Evolutionary conservation across 2,888 invertebrate species (phyloP).

Genomic region (Steinernema hermaphroditum): DNA sequence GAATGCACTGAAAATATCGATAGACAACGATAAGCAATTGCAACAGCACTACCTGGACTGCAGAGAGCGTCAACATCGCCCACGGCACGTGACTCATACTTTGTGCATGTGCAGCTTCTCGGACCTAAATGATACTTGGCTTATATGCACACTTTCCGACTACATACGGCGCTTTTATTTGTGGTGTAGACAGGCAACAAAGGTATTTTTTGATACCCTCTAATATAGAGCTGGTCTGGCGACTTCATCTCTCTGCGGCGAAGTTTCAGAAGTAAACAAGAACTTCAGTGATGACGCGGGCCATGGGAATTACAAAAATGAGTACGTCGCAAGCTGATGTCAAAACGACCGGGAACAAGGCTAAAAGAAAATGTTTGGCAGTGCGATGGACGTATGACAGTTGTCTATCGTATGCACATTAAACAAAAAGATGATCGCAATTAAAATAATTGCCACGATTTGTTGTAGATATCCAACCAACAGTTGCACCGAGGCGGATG

Average conservation of each 20-base stretch:
- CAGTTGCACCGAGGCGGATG: neutral
- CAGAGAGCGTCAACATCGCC: constrained; percentile 23
- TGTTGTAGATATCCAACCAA: neutral
- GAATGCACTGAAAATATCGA: too few species aligned
- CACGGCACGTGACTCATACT: constrained; percentile 2
- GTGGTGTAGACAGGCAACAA: neutral
- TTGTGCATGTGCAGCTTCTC: neutral
- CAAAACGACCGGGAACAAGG: neutral
- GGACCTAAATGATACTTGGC: neutral
- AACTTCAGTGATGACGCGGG: neutral
- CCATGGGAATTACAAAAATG: constrained; percentile 20
- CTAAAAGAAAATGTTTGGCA: neutral
- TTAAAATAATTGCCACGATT: constrained; percentile 12
- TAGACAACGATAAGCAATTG: too few species aligned
- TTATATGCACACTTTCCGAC: too few species aligned
- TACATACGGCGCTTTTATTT: neutral
- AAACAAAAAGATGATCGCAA: constrained; percentile 31
- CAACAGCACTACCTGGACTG: neutral
- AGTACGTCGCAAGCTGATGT: neutral
- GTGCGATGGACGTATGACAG: neutral
- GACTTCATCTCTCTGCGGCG: neutral
- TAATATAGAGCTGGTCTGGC: neutral
- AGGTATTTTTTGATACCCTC: neutral
- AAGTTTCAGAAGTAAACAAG: neutral
- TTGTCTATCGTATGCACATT: constrained; percentile 27